Percentiles rank a stretch among this genome's conserved stretches.
phyloP scores from a whole-genome alignment of 2,888 invertebrate genomes.

The Acrocyrtus sp. region DNA sequence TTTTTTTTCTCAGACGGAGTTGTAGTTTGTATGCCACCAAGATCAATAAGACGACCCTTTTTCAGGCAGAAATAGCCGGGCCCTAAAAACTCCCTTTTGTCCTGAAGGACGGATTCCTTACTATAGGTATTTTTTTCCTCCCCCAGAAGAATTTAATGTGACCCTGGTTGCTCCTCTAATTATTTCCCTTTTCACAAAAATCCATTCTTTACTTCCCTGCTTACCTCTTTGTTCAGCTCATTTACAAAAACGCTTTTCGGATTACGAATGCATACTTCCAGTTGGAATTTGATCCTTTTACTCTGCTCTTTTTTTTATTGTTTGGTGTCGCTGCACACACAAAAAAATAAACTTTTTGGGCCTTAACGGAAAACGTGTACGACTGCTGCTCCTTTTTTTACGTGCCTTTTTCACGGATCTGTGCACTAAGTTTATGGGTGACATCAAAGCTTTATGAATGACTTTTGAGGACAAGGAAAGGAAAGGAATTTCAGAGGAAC shows the following conservation, averaged over 20 bases:
- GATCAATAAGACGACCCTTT: background rate
- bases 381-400: too few relatives aligned
- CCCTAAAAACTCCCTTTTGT: background rate
- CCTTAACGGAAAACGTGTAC: too few relatives aligned
- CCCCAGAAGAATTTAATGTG: background rate
- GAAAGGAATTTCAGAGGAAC: background rate
- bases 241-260: slow-evolving; percentile 8
- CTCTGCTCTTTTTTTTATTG: background rate
- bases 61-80: background rate
- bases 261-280: background rate
- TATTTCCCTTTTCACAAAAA: background rate
- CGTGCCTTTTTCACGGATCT: background rate
- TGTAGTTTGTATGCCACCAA: slow-evolving; percentile 19
- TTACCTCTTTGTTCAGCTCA: background rate
- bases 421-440: slow-evolving; percentile 4
- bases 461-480: slow-evolving; percentile 20
- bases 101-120: background rate
- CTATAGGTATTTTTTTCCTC: background rate
- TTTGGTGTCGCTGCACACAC: too few relatives aligned
- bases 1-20: background rate
- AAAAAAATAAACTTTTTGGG: too few relatives aligned
- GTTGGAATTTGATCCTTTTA: background rate
- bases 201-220: background rate
- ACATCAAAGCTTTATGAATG: slow-evolving; percentile 24
- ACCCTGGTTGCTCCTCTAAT: background rate